Base-by-base conservation (phyloP, 2,113 vertebrate species). In the Nannospalax galili region DNA sequence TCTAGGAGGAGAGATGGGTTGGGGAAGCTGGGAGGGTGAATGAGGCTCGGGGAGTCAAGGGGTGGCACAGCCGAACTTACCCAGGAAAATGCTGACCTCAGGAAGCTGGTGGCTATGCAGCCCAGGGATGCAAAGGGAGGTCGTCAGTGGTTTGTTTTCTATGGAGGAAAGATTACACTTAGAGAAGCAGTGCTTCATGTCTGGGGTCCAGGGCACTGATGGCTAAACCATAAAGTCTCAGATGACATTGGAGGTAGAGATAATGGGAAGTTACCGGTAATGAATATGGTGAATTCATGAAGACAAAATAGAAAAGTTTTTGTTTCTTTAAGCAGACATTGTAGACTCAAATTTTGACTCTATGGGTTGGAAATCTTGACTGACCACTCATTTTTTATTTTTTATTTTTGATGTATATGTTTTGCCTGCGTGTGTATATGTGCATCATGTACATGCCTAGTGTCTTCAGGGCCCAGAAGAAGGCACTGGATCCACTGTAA, bases 261-360 rank as follows among this genome's bases (percentile, higher is more conserved):
- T 69, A 52, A 93, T 69, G 30, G 32, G 70, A 95, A 48, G 40
- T 90, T 88, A 90, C 14, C 73, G 93, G 70, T 62, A 91, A 79
- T 16, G 20, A 48, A 65, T 80, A 40, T 60, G 12, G 24, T 32
- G 65, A 79, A n/a, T 84, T 52, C 48, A 75, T 56, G 22, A 37
- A 72, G 11, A 37, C 6, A 77, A 72, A 16, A 45, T 7, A 91
- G 72, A 58, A 58, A 45, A 48, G 65, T 58, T 11, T 81, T 81
- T 30, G 20, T 67, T 81, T 72, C 16, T 52, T 86, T 62, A 32
- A 42, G 1, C 14, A 77, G 37, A 86, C 26, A 81, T 20, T 70
- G 74, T 35, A 79, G 56, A 88, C 11, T 88, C n/a, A 88, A 14
- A 80, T 65, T 75, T 90, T 80, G 30, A 80, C 19, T 75, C 42